These are phyloP conservation scores for Eubucco bourcierii DNA, from an alignment of 2,113 vertebrate species.

Conservation along the genomic window DNA sequence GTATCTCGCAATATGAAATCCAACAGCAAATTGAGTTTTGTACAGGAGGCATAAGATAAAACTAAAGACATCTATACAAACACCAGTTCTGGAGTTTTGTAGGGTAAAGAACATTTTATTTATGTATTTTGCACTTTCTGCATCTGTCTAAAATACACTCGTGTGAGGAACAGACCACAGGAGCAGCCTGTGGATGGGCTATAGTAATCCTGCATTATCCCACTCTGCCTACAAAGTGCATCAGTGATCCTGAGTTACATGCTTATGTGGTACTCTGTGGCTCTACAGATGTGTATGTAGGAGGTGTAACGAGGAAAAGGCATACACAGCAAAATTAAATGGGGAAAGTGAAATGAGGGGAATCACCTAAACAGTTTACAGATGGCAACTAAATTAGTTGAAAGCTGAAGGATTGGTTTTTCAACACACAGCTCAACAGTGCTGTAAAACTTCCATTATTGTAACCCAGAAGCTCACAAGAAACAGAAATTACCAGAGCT, in stretches of 20 bases:
- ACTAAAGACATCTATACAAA: neutral
- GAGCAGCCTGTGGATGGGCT: neutral
- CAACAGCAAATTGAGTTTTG: neutral
- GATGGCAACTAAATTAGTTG: conserved; percentile 46
- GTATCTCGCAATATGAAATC: neutral
- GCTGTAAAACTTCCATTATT: conserved; percentile 32
- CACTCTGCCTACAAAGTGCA: neutral
- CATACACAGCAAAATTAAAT: neutral
- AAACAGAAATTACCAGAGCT: conserved; percentile 26
- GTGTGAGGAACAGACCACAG: neutral
- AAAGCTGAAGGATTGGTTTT: conserved; percentile 53
- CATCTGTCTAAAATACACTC: neutral
- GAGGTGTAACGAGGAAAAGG: conserved; percentile 6
- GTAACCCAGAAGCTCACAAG: conserved; percentile 43
- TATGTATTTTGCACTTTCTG: neutral
- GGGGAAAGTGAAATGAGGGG: conserved; percentile 10
- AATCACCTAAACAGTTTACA: conserved; percentile 48
- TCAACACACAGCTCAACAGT: conserved; percentile 51
- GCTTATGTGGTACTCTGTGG: neutral
- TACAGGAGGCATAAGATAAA: neutral
- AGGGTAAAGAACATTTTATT: neutral
- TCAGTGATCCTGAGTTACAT: neutral
- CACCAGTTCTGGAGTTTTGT: neutral
- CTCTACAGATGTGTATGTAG: neutral
- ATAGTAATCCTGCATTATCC: neutral